phyloP scores from a whole-genome alignment of 2,797 vertebrate species.

The Loris lydekkerianus region DNA sequence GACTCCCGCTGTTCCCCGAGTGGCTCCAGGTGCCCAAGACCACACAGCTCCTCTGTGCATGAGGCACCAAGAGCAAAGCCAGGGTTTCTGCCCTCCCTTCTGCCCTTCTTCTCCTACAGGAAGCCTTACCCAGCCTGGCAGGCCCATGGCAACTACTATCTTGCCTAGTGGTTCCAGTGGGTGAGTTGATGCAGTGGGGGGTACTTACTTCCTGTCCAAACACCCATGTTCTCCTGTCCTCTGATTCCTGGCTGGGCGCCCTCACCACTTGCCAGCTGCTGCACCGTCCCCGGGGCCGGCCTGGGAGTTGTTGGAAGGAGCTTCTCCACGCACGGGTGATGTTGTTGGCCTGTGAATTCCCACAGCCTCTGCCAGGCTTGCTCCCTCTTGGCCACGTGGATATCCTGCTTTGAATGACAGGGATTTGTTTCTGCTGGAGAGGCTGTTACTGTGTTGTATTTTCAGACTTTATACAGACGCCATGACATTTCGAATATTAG shows the following conservation, averaged over 20 bases:
- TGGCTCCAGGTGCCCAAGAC: accelerated
- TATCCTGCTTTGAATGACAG: background rate
- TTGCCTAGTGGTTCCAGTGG: background rate
- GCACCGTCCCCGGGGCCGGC: background rate
- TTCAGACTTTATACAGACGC: background rate
- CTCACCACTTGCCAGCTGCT: background rate
- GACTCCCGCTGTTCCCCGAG: accelerated
- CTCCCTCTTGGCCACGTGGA: background rate
- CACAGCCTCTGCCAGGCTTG: accelerated
- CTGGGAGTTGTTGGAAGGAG: background rate
- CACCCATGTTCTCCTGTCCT: background rate
- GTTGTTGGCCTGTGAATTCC: too few relatives aligned
- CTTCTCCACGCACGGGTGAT: too few relatives aligned
- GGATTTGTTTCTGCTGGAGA: background rate
- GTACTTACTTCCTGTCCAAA: background rate
- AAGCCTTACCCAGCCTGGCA: background rate
- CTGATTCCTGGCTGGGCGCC: too few relatives aligned
- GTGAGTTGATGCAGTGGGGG: accelerated
- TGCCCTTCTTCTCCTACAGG: background rate
- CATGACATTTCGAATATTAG: background rate
- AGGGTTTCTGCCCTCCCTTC: background rate
- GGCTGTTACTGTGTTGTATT: background rate
- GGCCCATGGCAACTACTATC: background rate
- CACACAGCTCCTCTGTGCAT: accelerated
- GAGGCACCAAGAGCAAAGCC: background rate